A percentile compares a stretch with the other conserved stretches of the same genome.
Evolutionary conservation across 2,113 vertebrate species (phyloP).

Genomic region (Casuarius casuarius): DNA sequence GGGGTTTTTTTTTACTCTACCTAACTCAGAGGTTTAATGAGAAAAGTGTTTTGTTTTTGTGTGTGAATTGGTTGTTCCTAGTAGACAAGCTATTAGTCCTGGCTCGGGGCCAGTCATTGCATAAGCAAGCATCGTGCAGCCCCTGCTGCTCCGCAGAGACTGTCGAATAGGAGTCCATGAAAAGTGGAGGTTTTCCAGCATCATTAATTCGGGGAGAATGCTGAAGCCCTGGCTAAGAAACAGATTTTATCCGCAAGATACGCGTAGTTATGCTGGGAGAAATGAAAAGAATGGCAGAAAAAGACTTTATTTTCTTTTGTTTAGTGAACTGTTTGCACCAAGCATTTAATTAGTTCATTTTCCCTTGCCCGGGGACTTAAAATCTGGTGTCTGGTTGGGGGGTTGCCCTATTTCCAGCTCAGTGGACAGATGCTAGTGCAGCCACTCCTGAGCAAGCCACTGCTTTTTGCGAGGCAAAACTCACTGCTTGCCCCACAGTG

Average conservation of each 20-base stretch:
- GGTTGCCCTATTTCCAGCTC: constrained; percentile 19
- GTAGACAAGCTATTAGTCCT: constrained; percentile 25
- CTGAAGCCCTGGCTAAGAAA: constrained; percentile 35
- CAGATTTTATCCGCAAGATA: constrained; percentile 43
- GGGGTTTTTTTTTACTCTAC: background rate
- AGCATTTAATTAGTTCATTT: constrained; percentile 44
- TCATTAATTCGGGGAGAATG: constrained; percentile 53
- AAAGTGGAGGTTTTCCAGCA: constrained; percentile 67
- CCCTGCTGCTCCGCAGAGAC: constrained; percentile 30
- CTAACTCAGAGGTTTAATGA: background rate
- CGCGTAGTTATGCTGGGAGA: constrained; percentile 38
- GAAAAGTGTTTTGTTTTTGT: background rate
- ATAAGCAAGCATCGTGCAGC: constrained; percentile 62
- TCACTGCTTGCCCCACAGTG: background rate
- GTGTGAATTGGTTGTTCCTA: constrained; percentile 23
- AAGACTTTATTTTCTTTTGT: constrained; percentile 22
- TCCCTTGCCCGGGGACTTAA: background rate
- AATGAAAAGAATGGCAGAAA: constrained; percentile 38
- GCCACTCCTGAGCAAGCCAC: background rate
- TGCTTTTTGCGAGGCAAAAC: background rate
- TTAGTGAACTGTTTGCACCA: background rate
- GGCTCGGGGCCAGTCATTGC: constrained; percentile 58
- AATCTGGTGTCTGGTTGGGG: background rate
- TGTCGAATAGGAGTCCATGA: constrained; percentile 6
- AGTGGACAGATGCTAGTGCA: background rate